phyloP scores from a whole-genome alignment of 2,113 vertebrate genomes.

The Cottus gobio region DNA sequence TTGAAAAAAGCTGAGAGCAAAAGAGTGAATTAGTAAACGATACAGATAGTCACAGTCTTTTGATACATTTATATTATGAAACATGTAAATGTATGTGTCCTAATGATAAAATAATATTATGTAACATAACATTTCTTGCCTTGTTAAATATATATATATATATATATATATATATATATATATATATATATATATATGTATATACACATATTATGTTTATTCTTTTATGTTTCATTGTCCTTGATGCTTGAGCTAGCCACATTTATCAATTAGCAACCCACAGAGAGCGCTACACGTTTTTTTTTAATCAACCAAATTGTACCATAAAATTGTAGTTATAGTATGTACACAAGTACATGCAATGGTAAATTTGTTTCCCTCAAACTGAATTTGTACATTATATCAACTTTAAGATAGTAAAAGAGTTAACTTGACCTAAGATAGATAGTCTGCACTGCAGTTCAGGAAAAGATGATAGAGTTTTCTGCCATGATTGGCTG shows the following conservation, averaged over 20 bases:
- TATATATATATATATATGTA: too few species aligned
- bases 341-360: background rate
- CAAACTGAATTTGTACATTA: background rate
- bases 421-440: background rate
- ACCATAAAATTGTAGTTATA: background rate
- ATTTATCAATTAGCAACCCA: background rate
- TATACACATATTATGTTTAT: too few species aligned
- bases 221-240: background rate
- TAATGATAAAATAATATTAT: background rate
- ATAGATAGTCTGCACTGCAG: background rate
- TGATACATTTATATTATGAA: background rate
- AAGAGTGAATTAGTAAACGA: background rate
- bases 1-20: background rate
- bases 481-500: conserved; percentile 26
- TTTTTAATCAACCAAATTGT: background rate
- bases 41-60: background rate
- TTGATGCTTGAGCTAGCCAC: background rate
- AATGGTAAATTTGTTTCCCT: background rate
- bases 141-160: too few species aligned
- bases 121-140: background rate
- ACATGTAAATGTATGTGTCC: background rate
- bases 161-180: too few species aligned
- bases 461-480: conserved; percentile 21
- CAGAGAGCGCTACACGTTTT: background rate
- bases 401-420: background rate